A percentile compares a stretch with the other conserved stretches of the same genome.
Evolutionary conservation across 2,113 vertebrate species (phyloP).

Genomic region (Caranx ignobilis): DNA sequence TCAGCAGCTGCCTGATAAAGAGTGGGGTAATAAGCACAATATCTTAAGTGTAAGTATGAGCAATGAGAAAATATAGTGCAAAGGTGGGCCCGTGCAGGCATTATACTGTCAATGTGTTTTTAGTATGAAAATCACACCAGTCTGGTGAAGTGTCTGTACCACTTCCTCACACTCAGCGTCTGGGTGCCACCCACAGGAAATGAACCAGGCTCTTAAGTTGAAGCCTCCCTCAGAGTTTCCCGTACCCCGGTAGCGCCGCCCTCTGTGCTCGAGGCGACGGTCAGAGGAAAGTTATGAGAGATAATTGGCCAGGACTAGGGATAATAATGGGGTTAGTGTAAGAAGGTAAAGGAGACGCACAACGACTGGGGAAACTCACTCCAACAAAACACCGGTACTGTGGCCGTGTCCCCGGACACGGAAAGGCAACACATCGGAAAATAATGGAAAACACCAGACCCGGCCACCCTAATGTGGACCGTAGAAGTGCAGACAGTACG

Average conservation of each 20-base stretch:
- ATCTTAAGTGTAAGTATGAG: too few relatives aligned
- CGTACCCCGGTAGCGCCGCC: too few relatives aligned
- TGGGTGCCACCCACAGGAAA: not conserved
- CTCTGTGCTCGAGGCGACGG: too few relatives aligned
- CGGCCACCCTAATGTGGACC: not conserved
- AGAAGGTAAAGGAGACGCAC: not conserved
- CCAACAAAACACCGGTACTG: not conserved
- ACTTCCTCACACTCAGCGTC: not conserved
- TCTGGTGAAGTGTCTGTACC: not conserved
- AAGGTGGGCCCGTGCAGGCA: too few relatives aligned
- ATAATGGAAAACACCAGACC: not conserved
- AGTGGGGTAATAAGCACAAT: too few relatives aligned
- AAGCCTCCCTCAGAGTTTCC: too few relatives aligned
- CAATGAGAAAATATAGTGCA: too few relatives aligned
- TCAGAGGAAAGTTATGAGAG: not conserved
- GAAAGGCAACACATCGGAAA: not conserved
- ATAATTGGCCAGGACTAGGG: not conserved
- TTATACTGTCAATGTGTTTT: too few relatives aligned
- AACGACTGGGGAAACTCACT: not conserved
- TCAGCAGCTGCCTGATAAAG: too few relatives aligned
- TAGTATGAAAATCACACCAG: not conserved
- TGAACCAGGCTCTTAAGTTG: too few relatives aligned
- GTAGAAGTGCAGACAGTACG: not conserved
- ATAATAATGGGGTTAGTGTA: not conserved
- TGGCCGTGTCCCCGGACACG: not conserved